These are phyloP conservation scores for Equus przewalskii DNA, from an alignment of 2,113 vertebrate genomes.

Conservation along the genomic window DNA sequence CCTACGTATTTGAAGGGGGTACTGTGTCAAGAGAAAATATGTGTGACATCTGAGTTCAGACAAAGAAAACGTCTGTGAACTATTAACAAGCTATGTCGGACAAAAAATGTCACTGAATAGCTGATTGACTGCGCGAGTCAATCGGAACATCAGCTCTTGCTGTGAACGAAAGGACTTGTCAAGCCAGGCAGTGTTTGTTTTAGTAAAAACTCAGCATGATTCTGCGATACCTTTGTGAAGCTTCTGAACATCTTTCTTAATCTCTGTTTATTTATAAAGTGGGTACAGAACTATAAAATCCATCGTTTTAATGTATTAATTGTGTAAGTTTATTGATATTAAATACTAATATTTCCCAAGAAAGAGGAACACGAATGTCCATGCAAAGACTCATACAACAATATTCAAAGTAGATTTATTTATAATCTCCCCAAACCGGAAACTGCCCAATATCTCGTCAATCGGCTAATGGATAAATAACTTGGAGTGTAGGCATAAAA, in stretches of 20 bases:
- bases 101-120: neutral
- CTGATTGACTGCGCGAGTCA: neutral
- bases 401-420: too few species aligned
- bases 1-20: neutral
- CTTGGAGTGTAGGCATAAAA: too few species aligned
- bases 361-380: too few species aligned
- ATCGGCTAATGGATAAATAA: too few species aligned
- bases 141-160: neutral
- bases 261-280: neutral
- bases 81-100: neutral
- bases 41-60: neutral
- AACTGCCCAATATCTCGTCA: too few species aligned
- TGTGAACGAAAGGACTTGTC: neutral
- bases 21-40: conserved; percentile 25
- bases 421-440: too few species aligned
- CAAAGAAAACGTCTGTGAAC: neutral
- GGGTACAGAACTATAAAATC: neutral
- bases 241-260: neutral
- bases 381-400: too few species aligned
- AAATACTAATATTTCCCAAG: neutral
- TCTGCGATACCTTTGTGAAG: neutral
- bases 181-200: neutral
- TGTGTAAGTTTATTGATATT: neutral
- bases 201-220: neutral
- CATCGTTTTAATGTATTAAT: neutral